phyloP scores from a whole-genome alignment of 2,888 invertebrate genomes.

The Harpalus rufipes region DNA sequence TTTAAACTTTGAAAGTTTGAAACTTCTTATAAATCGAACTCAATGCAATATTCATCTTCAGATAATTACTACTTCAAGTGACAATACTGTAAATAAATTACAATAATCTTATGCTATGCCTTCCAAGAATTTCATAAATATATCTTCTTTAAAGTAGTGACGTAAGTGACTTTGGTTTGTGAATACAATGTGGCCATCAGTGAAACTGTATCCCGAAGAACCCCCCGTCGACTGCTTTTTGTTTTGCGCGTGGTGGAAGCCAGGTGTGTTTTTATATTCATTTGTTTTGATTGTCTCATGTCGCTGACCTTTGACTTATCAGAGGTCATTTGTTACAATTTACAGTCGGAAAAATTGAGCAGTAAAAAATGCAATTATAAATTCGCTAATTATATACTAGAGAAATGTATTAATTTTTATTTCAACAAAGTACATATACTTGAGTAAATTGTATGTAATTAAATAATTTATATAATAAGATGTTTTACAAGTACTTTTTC shows the following conservation, averaged over 20 bases:
- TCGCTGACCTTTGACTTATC: slow-evolving; percentile 6
- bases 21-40: not conserved
- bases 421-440: not conserved
- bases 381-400: not conserved
- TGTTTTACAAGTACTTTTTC: slow-evolving; percentile 10
- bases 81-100: not conserved
- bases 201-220: slow-evolving; percentile 50
- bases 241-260: slow-evolving; percentile 64
- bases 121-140: not conserved
- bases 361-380: not conserved
- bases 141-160: not conserved
- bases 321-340: slow-evolving; percentile 14
- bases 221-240: slow-evolving; percentile 61
- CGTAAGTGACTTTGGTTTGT: not conserved
- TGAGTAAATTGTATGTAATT: slow-evolving; percentile 21
- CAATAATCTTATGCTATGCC: not conserved
- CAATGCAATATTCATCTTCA: not conserved
- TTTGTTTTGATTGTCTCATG: slow-evolving; percentile 38
- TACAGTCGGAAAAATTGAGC: not conserved
- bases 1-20: not conserved
- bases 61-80: not conserved
- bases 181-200: slow-evolving; percentile 43
- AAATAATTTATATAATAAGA: slow-evolving; percentile 27
- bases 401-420: not conserved
- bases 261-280: slow-evolving; percentile 56